A percentile compares a stretch with the other conserved stretches of the same genome.
Conservation (phyloP, 2,797 vertebrate species). For the Chelidonichthys spinosus region DNA sequence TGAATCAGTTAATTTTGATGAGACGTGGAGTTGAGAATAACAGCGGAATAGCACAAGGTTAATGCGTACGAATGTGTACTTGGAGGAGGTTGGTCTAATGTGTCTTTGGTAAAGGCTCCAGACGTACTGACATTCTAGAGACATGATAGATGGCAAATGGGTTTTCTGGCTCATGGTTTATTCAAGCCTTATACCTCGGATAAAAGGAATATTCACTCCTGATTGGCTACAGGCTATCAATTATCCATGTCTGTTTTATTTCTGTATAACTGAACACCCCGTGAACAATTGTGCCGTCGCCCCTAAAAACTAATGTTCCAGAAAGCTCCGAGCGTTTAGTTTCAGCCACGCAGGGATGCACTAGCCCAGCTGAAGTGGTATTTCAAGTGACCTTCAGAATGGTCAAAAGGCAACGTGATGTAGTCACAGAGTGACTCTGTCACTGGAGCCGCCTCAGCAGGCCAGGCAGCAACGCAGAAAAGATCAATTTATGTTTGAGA, state of each 20-base stretch:
- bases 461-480: neutral
- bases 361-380: slow-evolving; percentile 18
- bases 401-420: slow-evolving; percentile 7
- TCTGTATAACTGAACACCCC: slow-evolving; percentile 71
- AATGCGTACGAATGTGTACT: slow-evolving; percentile 9
- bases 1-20: slow-evolving; percentile 21
- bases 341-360: slow-evolving; percentile 38
- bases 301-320: slow-evolving; percentile 62
- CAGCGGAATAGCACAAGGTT: neutral
- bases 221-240: slow-evolving; percentile 75
- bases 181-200: slow-evolving; percentile 66
- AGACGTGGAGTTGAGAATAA: slow-evolving; percentile 20
- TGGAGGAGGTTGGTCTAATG: neutral
- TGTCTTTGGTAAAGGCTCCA: slow-evolving; percentile 19
- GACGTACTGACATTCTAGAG: slow-evolving; percentile 34
- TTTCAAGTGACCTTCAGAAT: slow-evolving; percentile 32
- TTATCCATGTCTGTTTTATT: slow-evolving; percentile 77
- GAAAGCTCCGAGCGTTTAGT: slow-evolving; percentile 53
- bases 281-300: slow-evolving; percentile 63
- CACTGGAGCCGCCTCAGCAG: slow-evolving; percentile 8
- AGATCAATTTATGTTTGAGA: neutral
- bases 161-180: slow-evolving; percentile 71
- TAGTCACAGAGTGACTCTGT: neutral
- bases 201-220: slow-evolving; percentile 71
- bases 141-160: slow-evolving; percentile 53